Conservation (phyloP, 1,140 invertebrate genomes). For the Eumaeus atala region DNA sequence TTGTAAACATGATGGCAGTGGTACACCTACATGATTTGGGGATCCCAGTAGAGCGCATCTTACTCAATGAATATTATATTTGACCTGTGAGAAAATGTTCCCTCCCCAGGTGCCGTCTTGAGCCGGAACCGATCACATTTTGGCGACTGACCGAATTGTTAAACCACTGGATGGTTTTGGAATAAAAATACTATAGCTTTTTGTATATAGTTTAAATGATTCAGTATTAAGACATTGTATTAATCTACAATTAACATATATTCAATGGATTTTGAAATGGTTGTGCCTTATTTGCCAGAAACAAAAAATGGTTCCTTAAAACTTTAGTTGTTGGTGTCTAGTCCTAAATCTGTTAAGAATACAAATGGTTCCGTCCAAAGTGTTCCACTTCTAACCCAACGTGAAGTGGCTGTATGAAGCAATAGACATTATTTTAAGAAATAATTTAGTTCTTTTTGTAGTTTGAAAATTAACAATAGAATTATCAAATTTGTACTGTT, state of each 20-base stretch:
- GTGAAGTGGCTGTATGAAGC: not conserved
- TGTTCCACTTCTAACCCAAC: slow-evolving; percentile 40
- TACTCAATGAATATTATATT: too few relatives aligned
- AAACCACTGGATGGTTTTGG: not conserved
- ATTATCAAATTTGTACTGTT: too few relatives aligned
- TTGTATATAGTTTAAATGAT: not conserved
- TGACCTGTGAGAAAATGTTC: too few relatives aligned
- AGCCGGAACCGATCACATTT: too few relatives aligned
- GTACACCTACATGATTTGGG: too few relatives aligned
- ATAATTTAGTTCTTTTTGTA: slow-evolving; percentile 2
- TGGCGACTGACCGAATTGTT: too few relatives aligned
- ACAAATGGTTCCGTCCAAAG: slow-evolving; percentile 68
- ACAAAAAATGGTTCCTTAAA: slow-evolving; percentile 52
- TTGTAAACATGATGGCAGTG: too few relatives aligned
- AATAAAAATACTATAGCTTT: not conserved
- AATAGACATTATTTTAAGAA: slow-evolving; percentile 1
- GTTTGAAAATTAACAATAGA: too few relatives aligned
- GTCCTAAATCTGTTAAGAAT: slow-evolving; percentile 52
- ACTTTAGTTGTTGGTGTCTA: slow-evolving; percentile 55
- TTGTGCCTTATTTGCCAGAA: slow-evolving; percentile 63
- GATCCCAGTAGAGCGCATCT: too few relatives aligned
- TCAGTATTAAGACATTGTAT: slow-evolving; percentile 9
- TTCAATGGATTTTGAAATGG: slow-evolving; percentile 31
- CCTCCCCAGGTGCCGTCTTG: too few relatives aligned
- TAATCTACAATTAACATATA: slow-evolving; percentile 5